phyloP scores from a whole-genome alignment of 2,797 vertebrate species.

The Hipposideros larvatus region DNA sequence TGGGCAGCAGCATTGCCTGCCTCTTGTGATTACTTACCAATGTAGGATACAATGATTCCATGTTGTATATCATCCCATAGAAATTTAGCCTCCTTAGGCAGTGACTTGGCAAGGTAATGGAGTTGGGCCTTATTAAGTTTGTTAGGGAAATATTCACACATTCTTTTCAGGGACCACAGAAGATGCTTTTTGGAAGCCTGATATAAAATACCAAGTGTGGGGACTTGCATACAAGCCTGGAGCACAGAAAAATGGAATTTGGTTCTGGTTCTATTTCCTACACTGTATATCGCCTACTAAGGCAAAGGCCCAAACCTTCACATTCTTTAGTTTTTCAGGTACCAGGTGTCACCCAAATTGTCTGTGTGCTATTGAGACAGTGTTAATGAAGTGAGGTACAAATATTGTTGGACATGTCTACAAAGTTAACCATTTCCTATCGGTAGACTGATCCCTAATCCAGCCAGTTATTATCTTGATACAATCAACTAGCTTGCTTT shows the following conservation, averaged over 20 bases:
- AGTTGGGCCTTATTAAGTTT: not conserved
- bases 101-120: not conserved
- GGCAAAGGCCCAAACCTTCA: not conserved
- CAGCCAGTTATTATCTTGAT: not conserved
- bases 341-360: not conserved
- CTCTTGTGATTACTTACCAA: not conserved
- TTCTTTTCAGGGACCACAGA: not conserved
- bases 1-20: not conserved
- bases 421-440: not conserved
- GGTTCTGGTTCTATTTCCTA: not conserved
- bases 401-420: not conserved
- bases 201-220: not conserved
- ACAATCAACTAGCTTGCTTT: not conserved
- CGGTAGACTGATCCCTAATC: not conserved
- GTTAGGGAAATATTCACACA: not conserved
- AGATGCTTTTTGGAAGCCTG: not conserved
- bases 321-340: not conserved
- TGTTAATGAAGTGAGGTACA: not conserved
- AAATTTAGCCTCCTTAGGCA: not conserved
- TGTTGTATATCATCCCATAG: not conserved
- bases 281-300: not conserved
- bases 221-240: not conserved
- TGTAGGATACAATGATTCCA: not conserved
- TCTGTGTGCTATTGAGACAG: not conserved
- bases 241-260: not conserved